These are phyloP conservation scores for Gymnocephalus cernua DNA, from an alignment of 2,113 vertebrate genomes.

Conservation along the genomic window DNA sequence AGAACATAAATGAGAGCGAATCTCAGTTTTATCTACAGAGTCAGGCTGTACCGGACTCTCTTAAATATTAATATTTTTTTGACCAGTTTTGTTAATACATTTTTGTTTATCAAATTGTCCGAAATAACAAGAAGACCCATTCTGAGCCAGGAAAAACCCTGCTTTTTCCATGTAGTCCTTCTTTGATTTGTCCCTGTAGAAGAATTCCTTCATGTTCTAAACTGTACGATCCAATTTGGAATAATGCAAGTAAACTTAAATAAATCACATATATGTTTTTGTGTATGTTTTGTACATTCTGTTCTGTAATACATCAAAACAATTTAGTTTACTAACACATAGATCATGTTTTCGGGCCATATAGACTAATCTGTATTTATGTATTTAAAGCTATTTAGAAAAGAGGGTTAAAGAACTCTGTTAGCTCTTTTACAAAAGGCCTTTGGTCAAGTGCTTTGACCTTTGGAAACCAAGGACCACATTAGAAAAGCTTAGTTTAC, in stretches of 20 bases:
- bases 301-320: not conserved
- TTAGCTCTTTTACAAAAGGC: not conserved
- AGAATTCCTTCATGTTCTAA: not conserved
- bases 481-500: not conserved
- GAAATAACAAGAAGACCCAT: no score
- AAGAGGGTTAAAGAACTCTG: not conserved
- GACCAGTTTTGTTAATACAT: no score
- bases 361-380: not conserved
- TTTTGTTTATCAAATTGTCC: no score
- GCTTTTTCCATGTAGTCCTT: not conserved
- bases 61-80: no score
- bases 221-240: not conserved
- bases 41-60: no score
- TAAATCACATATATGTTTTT: not conserved
- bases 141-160: no score
- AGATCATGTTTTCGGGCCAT: not conserved
- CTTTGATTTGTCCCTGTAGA: slow-evolving; percentile 14
- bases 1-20: no score
- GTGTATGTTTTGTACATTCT: not conserved
- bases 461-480: not conserved
- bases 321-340: not conserved
- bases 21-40: no score
- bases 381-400: not conserved
- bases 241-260: slow-evolving; percentile 2
- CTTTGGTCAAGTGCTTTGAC: not conserved